phyloP scores from a whole-genome alignment of 2,797 vertebrate species.

The Paratrypauchen microcephalus region DNA sequence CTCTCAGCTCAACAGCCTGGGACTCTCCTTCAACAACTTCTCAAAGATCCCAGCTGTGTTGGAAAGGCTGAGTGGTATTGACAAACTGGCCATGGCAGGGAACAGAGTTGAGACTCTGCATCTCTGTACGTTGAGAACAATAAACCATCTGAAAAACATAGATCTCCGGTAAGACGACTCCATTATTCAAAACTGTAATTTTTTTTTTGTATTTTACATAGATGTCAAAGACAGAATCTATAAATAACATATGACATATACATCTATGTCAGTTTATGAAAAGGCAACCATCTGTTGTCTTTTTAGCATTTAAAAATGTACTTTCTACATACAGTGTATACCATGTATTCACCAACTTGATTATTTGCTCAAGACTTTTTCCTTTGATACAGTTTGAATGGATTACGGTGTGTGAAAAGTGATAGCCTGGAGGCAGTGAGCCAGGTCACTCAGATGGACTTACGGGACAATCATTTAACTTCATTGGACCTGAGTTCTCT shows the following conservation, averaged over 20 bases:
- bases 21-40: slow-evolving; percentile 94
- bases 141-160: slow-evolving; percentile 87
- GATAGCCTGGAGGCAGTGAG: slow-evolving; percentile 82
- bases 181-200: no score
- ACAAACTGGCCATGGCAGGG: slow-evolving; percentile 90
- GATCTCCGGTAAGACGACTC: slow-evolving; percentile 86
- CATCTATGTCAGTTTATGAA: no score
- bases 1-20: slow-evolving; percentile 86
- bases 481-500: slow-evolving; percentile 86
- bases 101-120: slow-evolving; percentile 84
- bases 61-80: slow-evolving; percentile 82
- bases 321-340: no score
- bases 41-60: slow-evolving; percentile 83
- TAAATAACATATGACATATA: neutral
- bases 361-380: neutral
- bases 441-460: slow-evolving; percentile 87
- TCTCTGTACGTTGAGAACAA: slow-evolving; percentile 78
- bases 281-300: no score
- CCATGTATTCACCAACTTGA: no score
- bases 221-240: neutral
- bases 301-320: no score
- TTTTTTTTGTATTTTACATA: neutral
- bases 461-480: slow-evolving; percentile 88
- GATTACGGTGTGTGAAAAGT: slow-evolving; percentile 77
- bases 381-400: slow-evolving; percentile 81